Evolutionary conservation across 92 coral and sea anemone species (phyloP), one percentile per base, ranked within the genome.

Genomic region (Epizoanthus stellaris): DNA sequence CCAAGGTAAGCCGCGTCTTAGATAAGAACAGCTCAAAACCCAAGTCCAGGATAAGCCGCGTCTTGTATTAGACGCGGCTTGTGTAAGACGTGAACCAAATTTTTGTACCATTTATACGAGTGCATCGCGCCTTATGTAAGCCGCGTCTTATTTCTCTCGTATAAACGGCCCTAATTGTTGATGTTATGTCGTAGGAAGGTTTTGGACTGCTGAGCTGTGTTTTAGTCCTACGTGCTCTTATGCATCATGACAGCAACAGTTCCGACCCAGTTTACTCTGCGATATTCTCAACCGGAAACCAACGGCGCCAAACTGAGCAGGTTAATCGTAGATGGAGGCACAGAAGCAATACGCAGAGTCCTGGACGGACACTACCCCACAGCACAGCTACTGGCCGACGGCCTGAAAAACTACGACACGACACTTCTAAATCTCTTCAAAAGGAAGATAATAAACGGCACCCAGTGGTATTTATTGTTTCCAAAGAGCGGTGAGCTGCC

Each of bases 231-330:
- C 14, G 56, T 52, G 56, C 14, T 10, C 56, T 52, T 52, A 1
- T 52, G 15, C 56, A 11, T 52, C 2, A 36, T n/a, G 17, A 14
- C 73, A 34, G 38, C 73, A 68, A 14, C 20, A 38, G n/a, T 11
- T 56, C 17, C 60, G 21, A n/a, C 60, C 38, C 47, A 43, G 38
- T 43, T 42, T 21, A 42, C 77, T 19, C 77, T 72, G 60, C 77
- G 52, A 49, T 72, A 56, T 49, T 72, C 77, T 25, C 77, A 72
- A 3, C 38, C 77, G 53, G 69, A 53, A 76, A 58, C 68, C 67
- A 76, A 76, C 82, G 66, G 69, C 25, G 82, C 82, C 82, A 76
- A 76, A 76, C 67, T 76, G 34, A 57, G 82, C 69, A 15, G 69
- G n/a, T 42, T 76, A 30, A 76, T 76, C 19, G 69, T 76, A 11